phyloP scores from a whole-genome alignment of 2,797 vertebrate species.

The Sebastes baramenuke region DNA sequence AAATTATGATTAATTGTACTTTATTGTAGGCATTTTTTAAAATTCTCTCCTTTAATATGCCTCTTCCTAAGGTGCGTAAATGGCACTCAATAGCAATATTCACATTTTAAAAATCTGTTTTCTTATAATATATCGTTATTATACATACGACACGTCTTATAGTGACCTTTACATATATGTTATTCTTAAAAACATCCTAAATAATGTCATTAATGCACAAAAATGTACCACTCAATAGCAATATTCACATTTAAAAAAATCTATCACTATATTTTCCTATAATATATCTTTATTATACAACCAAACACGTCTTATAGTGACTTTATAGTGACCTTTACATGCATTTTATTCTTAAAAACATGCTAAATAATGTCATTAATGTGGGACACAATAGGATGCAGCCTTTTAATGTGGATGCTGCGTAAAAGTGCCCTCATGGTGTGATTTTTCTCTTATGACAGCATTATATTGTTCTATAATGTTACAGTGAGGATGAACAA shows the following conservation, averaged over 20 bases:
- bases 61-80: background rate
- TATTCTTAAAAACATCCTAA: too few species aligned
- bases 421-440: conserved; percentile 20
- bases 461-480: background rate
- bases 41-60: background rate
- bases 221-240: background rate
- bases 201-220: too few species aligned
- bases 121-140: too few species aligned
- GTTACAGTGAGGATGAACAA: background rate
- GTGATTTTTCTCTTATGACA: background rate
- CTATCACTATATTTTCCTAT: background rate
- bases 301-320: background rate
- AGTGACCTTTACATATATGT: too few species aligned
- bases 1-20: background rate
- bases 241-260: background rate
- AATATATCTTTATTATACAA: background rate
- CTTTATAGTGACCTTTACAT: background rate
- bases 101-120: background rate
- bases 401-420: background rate
- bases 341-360: background rate
- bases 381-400: background rate
- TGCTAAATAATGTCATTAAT: background rate
- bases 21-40: too few species aligned
- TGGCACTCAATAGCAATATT: background rate
- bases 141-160: too few species aligned